A percentile compares a stretch with the other conserved stretches of the same genome.
Conservation (phyloP, 1,140 invertebrate genomes). For the Magallana angulata region DNA sequence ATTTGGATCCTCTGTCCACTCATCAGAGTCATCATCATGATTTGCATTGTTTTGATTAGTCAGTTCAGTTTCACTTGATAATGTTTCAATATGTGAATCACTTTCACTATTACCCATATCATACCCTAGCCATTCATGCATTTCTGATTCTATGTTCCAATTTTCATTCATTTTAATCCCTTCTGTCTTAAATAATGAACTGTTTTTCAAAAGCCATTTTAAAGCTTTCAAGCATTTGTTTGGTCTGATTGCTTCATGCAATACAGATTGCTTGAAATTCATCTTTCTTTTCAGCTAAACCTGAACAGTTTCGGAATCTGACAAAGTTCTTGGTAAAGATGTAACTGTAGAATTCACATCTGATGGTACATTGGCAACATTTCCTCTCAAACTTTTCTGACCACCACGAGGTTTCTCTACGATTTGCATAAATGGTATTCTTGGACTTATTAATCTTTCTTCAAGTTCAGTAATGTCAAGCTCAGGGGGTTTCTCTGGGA, state of each 20-base stretch:
- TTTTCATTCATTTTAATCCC: slow-evolving; percentile 36
- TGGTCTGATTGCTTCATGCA: slow-evolving; percentile 32
- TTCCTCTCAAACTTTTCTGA: slow-evolving; percentile 53
- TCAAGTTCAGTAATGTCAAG: slow-evolving; percentile 49
- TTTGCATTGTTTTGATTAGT: too few relatives aligned
- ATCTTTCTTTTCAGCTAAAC: slow-evolving; percentile 57
- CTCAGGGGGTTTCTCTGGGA: slow-evolving; percentile 39
- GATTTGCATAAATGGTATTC: slow-evolving; percentile 62
- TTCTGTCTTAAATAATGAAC: slow-evolving; percentile 55
- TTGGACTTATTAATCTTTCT: slow-evolving; percentile 53
- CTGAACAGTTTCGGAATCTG: slow-evolving; percentile 34
- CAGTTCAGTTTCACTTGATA: too few relatives aligned
- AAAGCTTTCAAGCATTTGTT: neutral
- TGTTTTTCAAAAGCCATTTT: slow-evolving; percentile 58
- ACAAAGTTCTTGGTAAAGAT: slow-evolving; percentile 43
- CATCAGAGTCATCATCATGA: too few relatives aligned
- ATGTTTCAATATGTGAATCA: slow-evolving; percentile 32
- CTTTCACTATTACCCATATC: slow-evolving; percentile 55
- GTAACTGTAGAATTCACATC: slow-evolving; percentile 56
- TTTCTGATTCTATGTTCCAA: neutral
- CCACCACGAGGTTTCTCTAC: slow-evolving; percentile 52
- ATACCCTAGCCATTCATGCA: slow-evolving; percentile 40
- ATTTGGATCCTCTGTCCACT: too few relatives aligned
- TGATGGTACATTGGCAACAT: slow-evolving; percentile 60
- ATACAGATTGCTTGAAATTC: neutral